A percentile compares a stretch with the other conserved stretches of the same genome.
These are phyloP conservation scores for Cathartes aura DNA, from an alignment of 2,113 vertebrate species.

Conservation along the genomic window DNA sequence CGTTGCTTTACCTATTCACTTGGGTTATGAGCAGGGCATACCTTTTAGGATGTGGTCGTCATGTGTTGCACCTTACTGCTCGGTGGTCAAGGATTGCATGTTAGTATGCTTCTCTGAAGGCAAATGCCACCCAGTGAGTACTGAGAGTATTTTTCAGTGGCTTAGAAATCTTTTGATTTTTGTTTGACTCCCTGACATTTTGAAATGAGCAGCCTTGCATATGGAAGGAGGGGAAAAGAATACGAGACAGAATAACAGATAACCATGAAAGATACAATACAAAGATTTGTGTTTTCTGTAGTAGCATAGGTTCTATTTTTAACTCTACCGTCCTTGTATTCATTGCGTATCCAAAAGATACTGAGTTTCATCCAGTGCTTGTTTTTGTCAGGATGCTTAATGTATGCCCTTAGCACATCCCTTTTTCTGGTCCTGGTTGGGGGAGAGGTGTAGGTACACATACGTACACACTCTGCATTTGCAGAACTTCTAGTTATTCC, in stretches of 20 bases:
- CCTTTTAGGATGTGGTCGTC: neutral
- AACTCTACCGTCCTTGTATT: neutral
- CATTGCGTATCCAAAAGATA: rapidly evolving
- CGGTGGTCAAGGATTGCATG: neutral
- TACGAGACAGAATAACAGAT: neutral
- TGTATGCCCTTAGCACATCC: neutral
- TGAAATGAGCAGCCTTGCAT: neutral
- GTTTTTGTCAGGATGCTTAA: neutral
- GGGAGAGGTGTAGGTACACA: neutral
- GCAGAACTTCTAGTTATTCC: neutral
- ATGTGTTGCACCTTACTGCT: neutral
- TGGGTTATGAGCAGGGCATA: neutral
- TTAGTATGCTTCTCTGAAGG: neutral
- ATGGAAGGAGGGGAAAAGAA: neutral
- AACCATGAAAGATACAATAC: neutral
- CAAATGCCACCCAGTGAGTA: neutral
- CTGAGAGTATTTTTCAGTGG: neutral
- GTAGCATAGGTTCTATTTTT: neutral
- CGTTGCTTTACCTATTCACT: neutral
- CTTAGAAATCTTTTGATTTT: neutral
- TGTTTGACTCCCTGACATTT: neutral
- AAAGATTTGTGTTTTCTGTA: neutral
- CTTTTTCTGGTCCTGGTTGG: neutral
- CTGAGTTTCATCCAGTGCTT: neutral
- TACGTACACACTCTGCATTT: neutral